phyloP scores from a whole-genome alignment of 2,888 invertebrate species.

The Xestoiulus laeticollis region DNA sequence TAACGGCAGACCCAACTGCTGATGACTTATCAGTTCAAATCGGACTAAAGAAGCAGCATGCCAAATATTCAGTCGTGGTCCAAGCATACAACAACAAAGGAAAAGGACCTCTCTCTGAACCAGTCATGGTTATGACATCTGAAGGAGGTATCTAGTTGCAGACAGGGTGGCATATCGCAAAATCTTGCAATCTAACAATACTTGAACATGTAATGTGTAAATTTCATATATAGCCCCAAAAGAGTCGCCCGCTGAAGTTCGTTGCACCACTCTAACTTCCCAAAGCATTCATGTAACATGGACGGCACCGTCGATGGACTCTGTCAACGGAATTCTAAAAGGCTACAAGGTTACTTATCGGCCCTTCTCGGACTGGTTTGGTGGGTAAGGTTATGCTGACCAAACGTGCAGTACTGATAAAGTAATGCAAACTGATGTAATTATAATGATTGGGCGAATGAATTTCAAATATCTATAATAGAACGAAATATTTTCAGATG shows the following conservation, averaged over 20 bases:
- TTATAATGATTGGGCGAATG: too few species aligned
- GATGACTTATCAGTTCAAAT: constrained; percentile 53
- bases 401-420: background rate
- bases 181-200: too few species aligned
- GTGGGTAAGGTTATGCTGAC: constrained; percentile 64
- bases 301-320: constrained; percentile 90
- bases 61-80: constrained; percentile 56
- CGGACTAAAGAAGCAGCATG: constrained; percentile 54
- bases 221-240: constrained; percentile 65
- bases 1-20: constrained; percentile 53
- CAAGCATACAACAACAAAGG: constrained; percentile 56
- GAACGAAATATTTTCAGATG: background rate
- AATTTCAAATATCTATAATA: background rate
- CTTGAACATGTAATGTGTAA: constrained; percentile 54
- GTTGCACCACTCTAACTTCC: constrained; percentile 91
- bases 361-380: constrained; percentile 90
- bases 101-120: constrained; percentile 55
- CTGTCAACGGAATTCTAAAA: constrained; percentile 94
- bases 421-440: background rate
- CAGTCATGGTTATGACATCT: constrained; percentile 56
- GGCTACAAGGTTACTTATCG: constrained; percentile 95
- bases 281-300: constrained; percentile 94
- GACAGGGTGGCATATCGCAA: too few species aligned
- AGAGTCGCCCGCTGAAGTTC: constrained; percentile 80
- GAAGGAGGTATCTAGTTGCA: constrained; percentile 63